phyloP scores from a whole-genome alignment of 2,113 vertebrate genomes.

The Neodon shergylaensis region DNA sequence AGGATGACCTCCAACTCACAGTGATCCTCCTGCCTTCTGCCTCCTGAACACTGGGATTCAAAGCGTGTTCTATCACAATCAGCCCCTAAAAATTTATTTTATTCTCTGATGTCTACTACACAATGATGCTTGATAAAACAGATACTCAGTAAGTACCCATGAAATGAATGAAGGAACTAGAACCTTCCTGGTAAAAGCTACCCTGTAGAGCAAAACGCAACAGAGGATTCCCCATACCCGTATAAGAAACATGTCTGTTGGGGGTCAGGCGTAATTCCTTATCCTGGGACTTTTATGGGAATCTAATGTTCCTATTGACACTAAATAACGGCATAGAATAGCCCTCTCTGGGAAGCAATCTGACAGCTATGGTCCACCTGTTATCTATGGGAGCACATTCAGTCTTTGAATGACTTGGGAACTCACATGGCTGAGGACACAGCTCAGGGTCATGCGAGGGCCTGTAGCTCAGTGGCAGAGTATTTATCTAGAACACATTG shows the following conservation, averaged over 20 bases:
- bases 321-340: not conserved
- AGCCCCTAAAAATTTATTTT: not conserved
- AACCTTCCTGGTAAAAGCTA: not conserved
- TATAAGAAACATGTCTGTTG: not conserved
- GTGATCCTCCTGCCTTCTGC: not conserved
- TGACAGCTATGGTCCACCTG: not conserved
- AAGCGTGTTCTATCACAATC: not conserved
- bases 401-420: not conserved
- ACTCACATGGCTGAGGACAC: not conserved
- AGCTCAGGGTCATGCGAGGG: not conserved
- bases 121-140: not conserved
- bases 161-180: not conserved
- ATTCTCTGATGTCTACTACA: not conserved
- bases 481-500: not conserved
- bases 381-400: not conserved
- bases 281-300: too few species aligned
- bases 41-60: not conserved
- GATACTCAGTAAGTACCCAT: too few species aligned
- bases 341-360: not conserved
- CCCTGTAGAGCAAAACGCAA: too few species aligned
- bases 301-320: too few species aligned
- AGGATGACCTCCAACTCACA: not conserved
- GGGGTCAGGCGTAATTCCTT: not conserved
- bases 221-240: not conserved
- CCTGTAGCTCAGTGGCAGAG: not conserved